Percentiles rank a stretch among this genome's conserved stretches.
Evolutionary conservation across 2,888 invertebrate genomes (phyloP).

Genomic region (Orgyia antiqua): DNA sequence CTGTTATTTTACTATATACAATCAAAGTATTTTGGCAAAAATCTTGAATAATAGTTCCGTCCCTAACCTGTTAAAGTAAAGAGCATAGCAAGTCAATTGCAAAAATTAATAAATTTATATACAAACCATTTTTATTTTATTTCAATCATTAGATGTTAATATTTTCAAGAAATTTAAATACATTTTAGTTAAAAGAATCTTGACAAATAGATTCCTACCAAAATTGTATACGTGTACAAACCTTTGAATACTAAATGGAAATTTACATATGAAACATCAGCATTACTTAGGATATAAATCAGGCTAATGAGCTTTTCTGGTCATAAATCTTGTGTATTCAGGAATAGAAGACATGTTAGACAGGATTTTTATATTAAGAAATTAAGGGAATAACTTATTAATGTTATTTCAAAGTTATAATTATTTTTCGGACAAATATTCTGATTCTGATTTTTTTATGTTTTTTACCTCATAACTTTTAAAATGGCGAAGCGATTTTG

Average conservation of each 20-base stretch:
- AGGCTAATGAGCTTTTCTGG: conserved; percentile 24
- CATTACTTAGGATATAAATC: conserved; percentile 29
- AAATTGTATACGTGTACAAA: conserved; percentile 10
- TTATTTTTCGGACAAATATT: not conserved
- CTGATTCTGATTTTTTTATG: too few species aligned
- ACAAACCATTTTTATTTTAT: too few species aligned
- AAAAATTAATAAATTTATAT: too few species aligned
- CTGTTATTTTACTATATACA: too few species aligned
- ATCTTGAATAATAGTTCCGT: too few species aligned
- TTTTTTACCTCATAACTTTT: too few species aligned
- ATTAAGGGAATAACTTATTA: conserved; percentile 1
- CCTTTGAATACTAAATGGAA: conserved; percentile 18
- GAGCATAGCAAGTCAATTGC: too few species aligned
- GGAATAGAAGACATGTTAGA: conserved; percentile 16
- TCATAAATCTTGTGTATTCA: conserved; percentile 33
- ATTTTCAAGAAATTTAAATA: too few species aligned
- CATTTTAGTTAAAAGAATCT: not conserved
- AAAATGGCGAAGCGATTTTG: too few species aligned
- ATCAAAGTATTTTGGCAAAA: too few species aligned
- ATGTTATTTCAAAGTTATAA: not conserved
- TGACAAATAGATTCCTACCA: not conserved
- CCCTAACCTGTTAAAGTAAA: too few species aligned
- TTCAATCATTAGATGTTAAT: too few species aligned
- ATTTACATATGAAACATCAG: conserved; percentile 24
- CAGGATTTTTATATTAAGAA: conserved; percentile 19